Conservation (phyloP, 2,888 invertebrate species). For the Formica aserva region DNA sequence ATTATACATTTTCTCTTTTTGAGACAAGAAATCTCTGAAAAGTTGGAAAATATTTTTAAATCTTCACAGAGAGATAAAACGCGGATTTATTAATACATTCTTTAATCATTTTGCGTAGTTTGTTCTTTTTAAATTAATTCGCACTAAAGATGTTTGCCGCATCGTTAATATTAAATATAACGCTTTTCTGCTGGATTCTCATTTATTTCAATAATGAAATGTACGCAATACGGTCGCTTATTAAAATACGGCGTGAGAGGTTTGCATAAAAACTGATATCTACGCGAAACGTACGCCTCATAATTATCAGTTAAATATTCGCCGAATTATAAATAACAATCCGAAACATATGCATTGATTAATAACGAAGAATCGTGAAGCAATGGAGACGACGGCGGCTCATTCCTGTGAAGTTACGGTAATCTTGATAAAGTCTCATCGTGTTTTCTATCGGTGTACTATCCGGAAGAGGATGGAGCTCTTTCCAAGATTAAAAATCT, state of each 20-base stretch:
- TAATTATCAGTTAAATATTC: constrained; percentile 34
- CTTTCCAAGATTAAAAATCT: constrained; percentile 54
- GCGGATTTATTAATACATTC: constrained; percentile 22
- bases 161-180: background rate
- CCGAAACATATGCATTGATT: background rate
- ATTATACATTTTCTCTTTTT: constrained; percentile 12
- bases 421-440: constrained; percentile 37
- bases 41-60: constrained; percentile 1
- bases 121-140: constrained; percentile 34
- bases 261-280: background rate
- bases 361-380: constrained; percentile 29
- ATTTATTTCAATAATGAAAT: constrained; percentile 28
- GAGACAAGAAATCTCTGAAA: background rate
- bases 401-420: constrained; percentile 21
- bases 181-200: background rate
- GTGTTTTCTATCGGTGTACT: constrained; percentile 13
- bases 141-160: background rate
- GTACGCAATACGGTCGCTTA: background rate
- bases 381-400: constrained; percentile 22
- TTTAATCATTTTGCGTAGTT: background rate
- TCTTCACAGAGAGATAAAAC: background rate
- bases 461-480: constrained; percentile 29
- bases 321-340: constrained; percentile 34
- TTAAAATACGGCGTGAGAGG: background rate
- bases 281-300: background rate